A percentile compares a stretch with the other conserved stretches of the same genome.
These are phyloP conservation scores for Zophobas morio DNA, from an alignment of 1,140 invertebrate genomes.

Conservation along the genomic window DNA sequence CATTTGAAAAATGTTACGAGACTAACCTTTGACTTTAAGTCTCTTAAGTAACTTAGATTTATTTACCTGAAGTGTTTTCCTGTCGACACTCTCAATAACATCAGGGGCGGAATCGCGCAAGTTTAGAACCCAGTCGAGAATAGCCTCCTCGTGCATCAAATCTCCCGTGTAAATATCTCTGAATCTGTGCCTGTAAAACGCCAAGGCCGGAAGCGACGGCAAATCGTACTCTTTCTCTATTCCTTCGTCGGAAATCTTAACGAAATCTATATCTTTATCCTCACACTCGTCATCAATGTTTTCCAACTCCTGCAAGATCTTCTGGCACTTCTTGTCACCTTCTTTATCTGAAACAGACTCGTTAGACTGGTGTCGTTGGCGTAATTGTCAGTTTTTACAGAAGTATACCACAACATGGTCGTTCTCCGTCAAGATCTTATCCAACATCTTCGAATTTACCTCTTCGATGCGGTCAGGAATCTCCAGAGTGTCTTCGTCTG, in stretches of 20 bases:
- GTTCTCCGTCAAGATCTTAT: slow-evolving; percentile 90
- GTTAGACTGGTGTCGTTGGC: not conserved
- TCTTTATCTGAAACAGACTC: slow-evolving; percentile 80
- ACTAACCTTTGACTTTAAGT: no score
- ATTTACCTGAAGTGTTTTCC: slow-evolving; percentile 84
- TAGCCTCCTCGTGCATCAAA: slow-evolving; percentile 92
- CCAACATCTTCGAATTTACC: slow-evolving; percentile 92
- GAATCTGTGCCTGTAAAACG: slow-evolving; percentile 93
- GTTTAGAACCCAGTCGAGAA: slow-evolving; percentile 91
- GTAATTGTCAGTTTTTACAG: slow-evolving; percentile 76
- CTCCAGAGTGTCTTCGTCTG: slow-evolving; percentile 92
- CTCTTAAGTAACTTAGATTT: not conserved
- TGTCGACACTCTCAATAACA: slow-evolving; percentile 92
- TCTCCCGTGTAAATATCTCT: slow-evolving; percentile 86
- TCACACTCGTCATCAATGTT: slow-evolving; percentile 96
- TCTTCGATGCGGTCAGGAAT: slow-evolving; percentile 95
- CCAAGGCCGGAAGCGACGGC: slow-evolving; percentile 84
- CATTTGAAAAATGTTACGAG: no score
- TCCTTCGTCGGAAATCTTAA: slow-evolving; percentile 92
- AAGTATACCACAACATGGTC: slow-evolving; percentile 94
- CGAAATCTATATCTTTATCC: slow-evolving; percentile 92
- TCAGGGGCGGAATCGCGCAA: slow-evolving; percentile 88
- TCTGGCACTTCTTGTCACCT: slow-evolving; percentile 90
- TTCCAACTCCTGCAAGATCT: slow-evolving; percentile 91
- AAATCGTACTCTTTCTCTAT: slow-evolving; percentile 93